These are phyloP conservation scores for Chloroceryle aenea DNA, from an alignment of 2,113 vertebrate genomes.

Conservation along the genomic window DNA sequence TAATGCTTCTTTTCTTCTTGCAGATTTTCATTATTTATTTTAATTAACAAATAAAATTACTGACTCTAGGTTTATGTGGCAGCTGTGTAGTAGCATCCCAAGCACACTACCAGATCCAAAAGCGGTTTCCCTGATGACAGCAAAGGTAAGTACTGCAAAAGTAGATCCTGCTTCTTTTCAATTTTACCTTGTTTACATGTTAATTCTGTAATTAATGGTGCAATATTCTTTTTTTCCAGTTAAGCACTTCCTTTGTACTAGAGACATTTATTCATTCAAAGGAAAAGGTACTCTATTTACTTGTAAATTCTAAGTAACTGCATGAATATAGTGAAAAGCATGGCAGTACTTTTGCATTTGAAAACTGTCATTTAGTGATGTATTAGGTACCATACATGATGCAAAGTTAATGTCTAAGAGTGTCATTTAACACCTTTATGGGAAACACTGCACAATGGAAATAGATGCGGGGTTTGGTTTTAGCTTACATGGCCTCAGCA, in stretches of 20 bases:
- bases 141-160: slow-evolving; percentile 84
- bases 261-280: slow-evolving; percentile 99
- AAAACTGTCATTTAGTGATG: not conserved
- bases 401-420: not conserved
- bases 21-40: slow-evolving; percentile 30
- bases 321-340: slow-evolving; percentile 5
- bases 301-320: slow-evolving; percentile 45
- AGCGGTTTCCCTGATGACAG: slow-evolving; percentile 96
- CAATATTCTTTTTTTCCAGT: slow-evolving; percentile 76
- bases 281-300: slow-evolving; percentile 89
- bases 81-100: slow-evolving; percentile 98
- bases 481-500: not conserved
- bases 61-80: slow-evolving; percentile 96
- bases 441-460: not conserved
- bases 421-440: not conserved
- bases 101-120: slow-evolving; percentile 97
- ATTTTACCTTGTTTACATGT: not conserved
- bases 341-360: not conserved
- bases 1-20: slow-evolving; percentile 52
- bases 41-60: slow-evolving; percentile 67
- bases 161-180: not conserved
- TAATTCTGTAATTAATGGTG: slow-evolving; percentile 54
- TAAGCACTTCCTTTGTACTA: slow-evolving; percentile 98
- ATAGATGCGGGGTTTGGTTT: not conserved
- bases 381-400: not conserved